Conservation (phyloP, 2,113 vertebrate genomes). For the Notothenia rossii region DNA sequence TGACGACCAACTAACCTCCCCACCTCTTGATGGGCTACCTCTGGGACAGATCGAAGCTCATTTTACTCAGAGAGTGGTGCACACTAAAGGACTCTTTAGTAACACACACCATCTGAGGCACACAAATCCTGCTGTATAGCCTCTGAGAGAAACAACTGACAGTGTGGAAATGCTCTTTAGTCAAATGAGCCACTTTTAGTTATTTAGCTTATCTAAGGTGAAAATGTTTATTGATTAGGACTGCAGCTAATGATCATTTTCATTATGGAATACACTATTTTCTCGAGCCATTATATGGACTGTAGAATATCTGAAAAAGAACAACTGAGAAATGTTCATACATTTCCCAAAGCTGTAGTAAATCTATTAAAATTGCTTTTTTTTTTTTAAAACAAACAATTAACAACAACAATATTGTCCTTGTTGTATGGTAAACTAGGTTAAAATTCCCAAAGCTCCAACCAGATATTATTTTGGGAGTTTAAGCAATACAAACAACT, state of each 20-base stretch:
- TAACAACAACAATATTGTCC: neutral
- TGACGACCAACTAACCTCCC: conserved; percentile 86
- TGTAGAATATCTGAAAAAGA: neutral
- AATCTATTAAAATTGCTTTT: neutral
- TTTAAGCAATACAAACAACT: neutral
- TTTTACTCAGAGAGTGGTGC: conserved; percentile 75
- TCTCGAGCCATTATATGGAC: neutral
- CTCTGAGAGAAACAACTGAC: conserved; percentile 35
- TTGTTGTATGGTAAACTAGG: neutral
- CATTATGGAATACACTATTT: neutral
- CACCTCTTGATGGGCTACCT: conserved; percentile 84
- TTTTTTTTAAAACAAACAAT: neutral
- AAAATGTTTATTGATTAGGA: neutral
- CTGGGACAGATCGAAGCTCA: conserved; percentile 83
- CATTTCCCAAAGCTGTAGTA: neutral
- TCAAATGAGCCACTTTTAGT: conserved; percentile 7
- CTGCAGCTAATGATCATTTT: neutral
- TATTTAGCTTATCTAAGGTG: neutral
- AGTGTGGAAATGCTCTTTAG: conserved; percentile 6
- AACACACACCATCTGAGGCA: conserved; percentile 53
- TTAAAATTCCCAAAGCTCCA: neutral
- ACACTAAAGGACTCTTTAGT: conserved; percentile 63
- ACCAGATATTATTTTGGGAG: neutral
- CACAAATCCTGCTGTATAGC: conserved; percentile 33
- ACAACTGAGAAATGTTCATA: neutral